These are phyloP conservation scores for Labroides dimidiatus DNA, from an alignment of 2,797 vertebrate genomes.

Conservation along the genomic window DNA sequence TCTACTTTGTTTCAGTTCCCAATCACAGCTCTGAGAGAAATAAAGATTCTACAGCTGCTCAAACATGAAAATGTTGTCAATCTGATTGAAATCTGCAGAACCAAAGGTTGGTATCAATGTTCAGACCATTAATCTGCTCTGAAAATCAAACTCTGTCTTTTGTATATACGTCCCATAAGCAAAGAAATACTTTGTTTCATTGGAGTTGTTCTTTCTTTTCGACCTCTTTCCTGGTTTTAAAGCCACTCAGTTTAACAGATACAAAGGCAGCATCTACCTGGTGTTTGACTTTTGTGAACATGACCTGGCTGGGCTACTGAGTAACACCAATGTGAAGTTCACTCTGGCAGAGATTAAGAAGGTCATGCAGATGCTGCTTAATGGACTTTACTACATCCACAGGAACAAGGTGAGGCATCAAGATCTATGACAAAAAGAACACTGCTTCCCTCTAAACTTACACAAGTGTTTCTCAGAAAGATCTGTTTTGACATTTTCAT, in stretches of 20 bases:
- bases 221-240: conserved; percentile 5
- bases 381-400: conserved; percentile 98
- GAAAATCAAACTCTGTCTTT: background rate
- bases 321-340: conserved; percentile 98
- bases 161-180: background rate
- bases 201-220: background rate
- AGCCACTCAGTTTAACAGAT: conserved; percentile 97
- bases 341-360: conserved; percentile 97
- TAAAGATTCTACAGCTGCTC: conserved; percentile 97
- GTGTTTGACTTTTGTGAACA: conserved; percentile 99
- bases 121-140: background rate
- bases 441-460: background rate
- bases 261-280: conserved; percentile 98
- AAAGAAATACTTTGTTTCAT: no score
- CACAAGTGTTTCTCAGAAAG: background rate
- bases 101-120: conserved; percentile 88
- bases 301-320: conserved; percentile 95
- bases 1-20: conserved; percentile 87
- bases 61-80: conserved; percentile 99
- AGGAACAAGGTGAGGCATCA: conserved; percentile 91
- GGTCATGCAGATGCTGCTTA: conserved; percentile 99
- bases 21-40: conserved; percentile 96
- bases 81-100: conserved; percentile 98
- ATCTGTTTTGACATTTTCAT: background rate
- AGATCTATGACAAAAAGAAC: background rate